Evolutionary conservation across 2,888 invertebrate species (phyloP).

Genomic region (Pteria penguin): DNA sequence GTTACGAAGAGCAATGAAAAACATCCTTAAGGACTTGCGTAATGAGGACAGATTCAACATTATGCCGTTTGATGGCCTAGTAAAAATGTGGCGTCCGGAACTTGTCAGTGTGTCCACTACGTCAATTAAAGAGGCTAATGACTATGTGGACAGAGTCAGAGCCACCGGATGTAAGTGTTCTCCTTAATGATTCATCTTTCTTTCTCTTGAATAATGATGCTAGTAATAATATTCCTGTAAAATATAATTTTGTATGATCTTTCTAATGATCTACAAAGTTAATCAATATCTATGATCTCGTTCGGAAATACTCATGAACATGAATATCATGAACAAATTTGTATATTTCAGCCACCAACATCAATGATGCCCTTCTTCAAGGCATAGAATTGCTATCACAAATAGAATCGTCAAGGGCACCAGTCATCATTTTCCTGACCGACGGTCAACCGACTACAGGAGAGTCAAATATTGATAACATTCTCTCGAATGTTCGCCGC

Average conservation of each 20-base stretch:
- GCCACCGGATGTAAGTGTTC: constrained; percentile 15
- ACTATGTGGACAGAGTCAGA: background rate
- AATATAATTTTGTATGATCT: too few relatives aligned
- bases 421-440: constrained; percentile 80
- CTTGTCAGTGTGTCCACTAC: background rate
- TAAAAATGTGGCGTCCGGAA: constrained; percentile 2
- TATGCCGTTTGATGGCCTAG: constrained; percentile 20
- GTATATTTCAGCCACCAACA: constrained; percentile 71
- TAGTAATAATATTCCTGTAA: too few relatives aligned
- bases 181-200: too few relatives aligned
- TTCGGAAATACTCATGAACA: too few relatives aligned
- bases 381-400: constrained; percentile 80
- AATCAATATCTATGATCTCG: too few relatives aligned
- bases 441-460: constrained; percentile 81
- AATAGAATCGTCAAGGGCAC: constrained; percentile 30
- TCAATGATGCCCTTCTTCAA: constrained; percentile 83
- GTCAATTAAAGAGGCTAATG: constrained; percentile 3
- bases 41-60: constrained; percentile 36
- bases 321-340: too few relatives aligned
- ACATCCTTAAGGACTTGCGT: constrained; percentile 35
- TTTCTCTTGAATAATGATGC: too few relatives aligned
- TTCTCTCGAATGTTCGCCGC: constrained; percentile 61
- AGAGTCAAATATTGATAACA: constrained; percentile 67
- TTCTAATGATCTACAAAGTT: too few relatives aligned
- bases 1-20: constrained; percentile 77